Conservation (phyloP, 2,888 invertebrate genomes). For the Caenorhabditis parvicauda region DNA sequence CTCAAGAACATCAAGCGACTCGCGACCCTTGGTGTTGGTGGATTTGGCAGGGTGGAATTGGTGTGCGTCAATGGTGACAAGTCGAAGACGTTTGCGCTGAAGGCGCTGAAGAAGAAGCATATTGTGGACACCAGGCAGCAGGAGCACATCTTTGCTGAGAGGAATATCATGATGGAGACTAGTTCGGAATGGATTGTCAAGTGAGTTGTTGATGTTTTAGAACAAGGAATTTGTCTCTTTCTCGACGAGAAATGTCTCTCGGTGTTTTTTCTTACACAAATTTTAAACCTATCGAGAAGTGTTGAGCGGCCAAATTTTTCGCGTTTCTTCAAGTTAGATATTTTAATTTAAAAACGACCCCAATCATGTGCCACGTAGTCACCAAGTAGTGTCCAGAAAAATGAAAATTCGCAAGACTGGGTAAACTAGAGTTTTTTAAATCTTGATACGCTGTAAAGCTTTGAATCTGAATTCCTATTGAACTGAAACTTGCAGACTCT, state of each 20-base stretch:
- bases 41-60: constrained; percentile 80
- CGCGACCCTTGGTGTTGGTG: constrained; percentile 86
- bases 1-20: constrained; percentile 78
- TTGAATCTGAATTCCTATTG: too few species aligned
- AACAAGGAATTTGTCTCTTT: too few species aligned
- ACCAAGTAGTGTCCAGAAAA: too few species aligned
- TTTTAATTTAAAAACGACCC: too few species aligned
- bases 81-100: constrained; percentile 75
- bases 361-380: too few species aligned
- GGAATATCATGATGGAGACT: constrained; percentile 78
- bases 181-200: constrained; percentile 77
- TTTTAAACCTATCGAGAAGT: too few species aligned
- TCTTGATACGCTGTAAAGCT: too few species aligned
- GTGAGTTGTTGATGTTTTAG: constrained; percentile 65
- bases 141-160: constrained; percentile 84
- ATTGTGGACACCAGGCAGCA: constrained; percentile 85
- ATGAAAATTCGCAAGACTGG: background rate
- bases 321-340: too few species aligned
- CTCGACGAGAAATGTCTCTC: too few species aligned
- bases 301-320: too few species aligned
- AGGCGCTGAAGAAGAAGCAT: constrained; percentile 84
- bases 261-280: too few species aligned
- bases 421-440: background rate
- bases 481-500: constrained; percentile 78
- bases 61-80: constrained; percentile 65